These are phyloP conservation scores for Sarcophaga bullata DNA, from an alignment of 1,140 invertebrate species.

Conservation along the genomic window DNA sequence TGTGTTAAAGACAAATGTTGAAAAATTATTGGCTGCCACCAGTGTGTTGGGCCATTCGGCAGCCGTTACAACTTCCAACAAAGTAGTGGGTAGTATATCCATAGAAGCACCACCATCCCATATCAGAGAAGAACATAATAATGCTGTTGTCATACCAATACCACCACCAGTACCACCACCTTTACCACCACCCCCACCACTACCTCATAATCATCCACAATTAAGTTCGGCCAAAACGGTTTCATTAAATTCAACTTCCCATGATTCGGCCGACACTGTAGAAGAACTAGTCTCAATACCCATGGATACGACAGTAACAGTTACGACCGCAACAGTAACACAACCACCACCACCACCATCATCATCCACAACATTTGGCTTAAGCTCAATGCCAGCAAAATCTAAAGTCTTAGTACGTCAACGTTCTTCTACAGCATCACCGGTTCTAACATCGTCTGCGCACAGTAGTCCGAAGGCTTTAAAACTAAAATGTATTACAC, in stretches of 20 bases:
- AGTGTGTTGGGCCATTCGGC: constrained; percentile 51
- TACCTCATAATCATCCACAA: constrained; percentile 50
- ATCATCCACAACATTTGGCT: constrained; percentile 53
- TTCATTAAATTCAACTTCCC: constrained; percentile 48
- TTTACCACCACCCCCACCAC: constrained; percentile 47
- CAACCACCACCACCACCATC: background rate
- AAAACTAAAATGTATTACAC: constrained; percentile 66
- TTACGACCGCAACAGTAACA: background rate
- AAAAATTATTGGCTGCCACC: constrained; percentile 54
- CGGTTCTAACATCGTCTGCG: constrained; percentile 67
- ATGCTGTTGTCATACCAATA: constrained; percentile 50
- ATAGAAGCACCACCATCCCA: constrained; percentile 61
- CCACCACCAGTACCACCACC: constrained; percentile 46
- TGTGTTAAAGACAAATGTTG: constrained; percentile 48
- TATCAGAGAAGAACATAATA: constrained; percentile 56
- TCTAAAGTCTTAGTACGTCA: constrained; percentile 67
- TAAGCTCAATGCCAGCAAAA: constrained; percentile 70
- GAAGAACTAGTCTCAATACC: constrained; percentile 56
- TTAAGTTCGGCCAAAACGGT: constrained; percentile 34
- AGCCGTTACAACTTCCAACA: constrained; percentile 59
- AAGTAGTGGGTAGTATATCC: constrained; percentile 62
- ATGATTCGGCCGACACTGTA: constrained; percentile 60
- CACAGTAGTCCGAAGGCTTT: constrained; percentile 61
- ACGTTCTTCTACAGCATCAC: constrained; percentile 66
- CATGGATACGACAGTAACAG: constrained; percentile 17